Base-by-base conservation (phyloP, 2,797 vertebrate species). In the Pelodytes ibericus region DNA sequence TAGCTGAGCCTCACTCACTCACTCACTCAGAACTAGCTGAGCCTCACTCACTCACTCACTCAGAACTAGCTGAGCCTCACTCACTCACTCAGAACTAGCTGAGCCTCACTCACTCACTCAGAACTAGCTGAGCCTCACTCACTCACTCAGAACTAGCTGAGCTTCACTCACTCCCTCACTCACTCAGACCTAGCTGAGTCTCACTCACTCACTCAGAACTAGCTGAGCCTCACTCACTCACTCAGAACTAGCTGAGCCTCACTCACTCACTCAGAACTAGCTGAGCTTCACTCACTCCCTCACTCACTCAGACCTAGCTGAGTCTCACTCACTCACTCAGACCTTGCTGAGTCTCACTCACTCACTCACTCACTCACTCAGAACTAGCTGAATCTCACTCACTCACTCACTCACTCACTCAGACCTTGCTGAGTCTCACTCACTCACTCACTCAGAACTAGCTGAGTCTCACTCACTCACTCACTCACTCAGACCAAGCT, bases 151-250 rank as follows among this genome's bases (percentile, higher is more conserved):
- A n/a, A 1, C n/a, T 11, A 16, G n/a, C 18, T 22, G 49, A 53
- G 49, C 11, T 20, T 20, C 49, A 20, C 20, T 24, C n/a, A 7
- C n/a, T 2, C 7, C 2, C 10, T 22, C 11, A 7, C 18, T 16
- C 58, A 89, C 88, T 36, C 4, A 4, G 33, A 4, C 4, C 33
- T 15, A 4, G 1, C 44, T 2, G 2, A 49, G 44, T 22, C 49
- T n/a, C 49, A 20, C 49, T 2, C 5, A 2, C n/a, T n/a, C n/a
- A n/a, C n/a, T n/a, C n/a, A n/a, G n/a, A n/a, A n/a, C n/a, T n/a
- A n/a, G n/a, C n/a, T n/a, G n/a, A n/a, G n/a, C n/a, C 3, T 53
- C 18, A 20, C 3, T 36, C 33, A 6, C 33, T 13, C 33, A n/a
- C n/a, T n/a, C n/a, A n/a, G n/a, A n/a, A n/a, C n/a, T n/a, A 16